A percentile compares a stretch with the other conserved stretches of the same genome.
Evolutionary conservation across 2,888 invertebrate genomes (phyloP).

Genomic region (Listrodromus nycthemerus): DNA sequence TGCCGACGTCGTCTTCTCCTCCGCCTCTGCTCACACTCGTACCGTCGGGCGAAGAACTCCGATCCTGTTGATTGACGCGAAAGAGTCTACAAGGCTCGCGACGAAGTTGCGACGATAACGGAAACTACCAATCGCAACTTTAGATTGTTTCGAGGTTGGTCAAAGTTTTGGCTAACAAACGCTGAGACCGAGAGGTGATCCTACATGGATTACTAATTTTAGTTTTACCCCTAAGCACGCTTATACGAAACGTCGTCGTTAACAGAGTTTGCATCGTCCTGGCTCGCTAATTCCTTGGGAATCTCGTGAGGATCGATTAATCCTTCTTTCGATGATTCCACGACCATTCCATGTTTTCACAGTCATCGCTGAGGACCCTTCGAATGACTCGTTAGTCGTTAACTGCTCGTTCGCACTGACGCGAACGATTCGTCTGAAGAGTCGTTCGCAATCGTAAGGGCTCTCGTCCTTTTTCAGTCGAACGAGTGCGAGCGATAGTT

Average conservation of each 20-base stretch:
- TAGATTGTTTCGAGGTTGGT: not conserved
- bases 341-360: conserved; percentile 83
- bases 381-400: not conserved
- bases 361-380: conserved; percentile 46
- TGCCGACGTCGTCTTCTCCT: not conserved
- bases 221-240: not conserved
- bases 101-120: not conserved
- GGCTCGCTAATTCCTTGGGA: conserved; percentile 12
- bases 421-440: conserved; percentile 6
- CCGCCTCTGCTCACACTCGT: not conserved
- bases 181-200: not conserved
- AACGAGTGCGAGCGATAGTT: not conserved
- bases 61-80: conserved; percentile 29
- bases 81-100: conserved; percentile 16
- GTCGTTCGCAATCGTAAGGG: not conserved
- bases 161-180: not conserved
- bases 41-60: conserved; percentile 11
- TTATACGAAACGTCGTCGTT: not conserved
- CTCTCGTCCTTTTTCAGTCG: not conserved
- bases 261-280: conserved; percentile 43
- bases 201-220: not conserved
- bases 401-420: not conserved
- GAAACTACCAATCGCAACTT: not conserved
- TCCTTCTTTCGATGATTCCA: conserved; percentile 84
- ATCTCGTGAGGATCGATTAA: conserved; percentile 69